Percentiles rank a stretch among this genome's conserved stretches.
Evolutionary conservation across 2,113 vertebrate genomes (phyloP).

Genomic region (Numida meleagris): DNA sequence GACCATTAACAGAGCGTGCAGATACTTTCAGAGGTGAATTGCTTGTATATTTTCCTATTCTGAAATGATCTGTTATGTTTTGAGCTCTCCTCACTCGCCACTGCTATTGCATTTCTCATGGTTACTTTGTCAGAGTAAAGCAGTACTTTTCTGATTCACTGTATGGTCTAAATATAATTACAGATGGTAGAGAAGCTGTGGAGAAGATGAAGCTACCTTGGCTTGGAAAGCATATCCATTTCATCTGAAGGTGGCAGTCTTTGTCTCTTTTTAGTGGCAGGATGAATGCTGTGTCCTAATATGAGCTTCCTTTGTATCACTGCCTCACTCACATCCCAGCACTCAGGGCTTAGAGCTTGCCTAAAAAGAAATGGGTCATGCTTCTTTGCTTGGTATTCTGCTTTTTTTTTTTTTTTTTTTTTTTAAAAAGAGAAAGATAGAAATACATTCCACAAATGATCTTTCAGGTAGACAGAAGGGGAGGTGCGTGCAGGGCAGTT

Average conservation of each 20-base stretch:
- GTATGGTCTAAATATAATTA: slow-evolving; percentile 6
- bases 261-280: neutral
- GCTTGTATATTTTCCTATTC: neutral
- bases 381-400: slow-evolving; percentile 23
- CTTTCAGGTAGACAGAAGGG: slow-evolving; percentile 53
- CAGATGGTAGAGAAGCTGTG: neutral
- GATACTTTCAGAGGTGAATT: neutral
- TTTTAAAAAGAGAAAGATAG: slow-evolving; percentile 55
- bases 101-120: neutral
- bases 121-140: slow-evolving; percentile 24
- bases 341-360: slow-evolving; percentile 15
- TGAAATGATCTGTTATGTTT: slow-evolving; percentile 20
- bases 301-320: slow-evolving; percentile 39
- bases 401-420: too few species aligned
- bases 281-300: slow-evolving; percentile 29
- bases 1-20: neutral
- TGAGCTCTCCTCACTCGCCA: slow-evolving; percentile 15
- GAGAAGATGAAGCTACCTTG: slow-evolving; percentile 23
- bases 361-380: slow-evolving; percentile 24
- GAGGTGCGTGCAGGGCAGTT: slow-evolving; percentile 9
- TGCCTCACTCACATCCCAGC: slow-evolving; percentile 11
- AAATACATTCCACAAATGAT: slow-evolving; percentile 54
- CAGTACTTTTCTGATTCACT: slow-evolving; percentile 3
- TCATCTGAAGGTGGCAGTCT: neutral
- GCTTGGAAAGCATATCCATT: neutral